A percentile compares a stretch with the other conserved stretches of the same genome.
Evolutionary conservation across 1,140 invertebrate genomes (phyloP).

Genomic region (Conopomorpha cramerella): DNA sequence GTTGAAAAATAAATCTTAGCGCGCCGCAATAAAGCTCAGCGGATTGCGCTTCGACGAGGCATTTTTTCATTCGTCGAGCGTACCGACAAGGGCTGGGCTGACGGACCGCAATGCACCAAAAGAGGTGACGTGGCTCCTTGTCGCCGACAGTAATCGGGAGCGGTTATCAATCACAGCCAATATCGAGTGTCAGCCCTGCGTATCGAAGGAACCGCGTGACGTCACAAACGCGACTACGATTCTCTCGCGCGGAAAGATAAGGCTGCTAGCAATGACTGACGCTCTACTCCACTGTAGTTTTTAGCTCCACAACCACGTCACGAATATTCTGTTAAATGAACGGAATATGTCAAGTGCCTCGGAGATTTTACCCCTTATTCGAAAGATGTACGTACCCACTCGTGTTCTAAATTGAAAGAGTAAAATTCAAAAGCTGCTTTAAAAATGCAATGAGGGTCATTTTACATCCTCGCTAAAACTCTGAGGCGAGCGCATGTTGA

Average conservation of each 20-base stretch:
- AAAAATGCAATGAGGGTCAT: too few relatives aligned
- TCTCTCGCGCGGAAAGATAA: background rate
- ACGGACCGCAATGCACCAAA: conserved; percentile 52
- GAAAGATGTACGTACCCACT: too few relatives aligned
- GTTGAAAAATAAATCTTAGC: background rate
- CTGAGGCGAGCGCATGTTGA: too few relatives aligned
- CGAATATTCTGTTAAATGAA: background rate
- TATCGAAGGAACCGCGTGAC: conserved; percentile 25
- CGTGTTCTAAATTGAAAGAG: too few relatives aligned
- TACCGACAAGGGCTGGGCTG: conserved; percentile 42
- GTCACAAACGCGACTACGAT: conserved; percentile 27
- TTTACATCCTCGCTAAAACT: too few relatives aligned
- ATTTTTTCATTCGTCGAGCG: conserved; percentile 16
- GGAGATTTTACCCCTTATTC: too few relatives aligned
- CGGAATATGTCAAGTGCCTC: too few relatives aligned
- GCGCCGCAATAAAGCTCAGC: background rate
- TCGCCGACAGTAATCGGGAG: conserved; percentile 39
- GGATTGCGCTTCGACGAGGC: background rate
- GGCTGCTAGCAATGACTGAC: background rate
- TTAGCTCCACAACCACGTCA: too few relatives aligned
- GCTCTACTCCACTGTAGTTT: too few relatives aligned
- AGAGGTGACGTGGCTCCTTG: conserved; percentile 45
- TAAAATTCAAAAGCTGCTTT: too few relatives aligned
- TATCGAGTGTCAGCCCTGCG: conserved; percentile 37
- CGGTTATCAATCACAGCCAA: conserved; percentile 58